Conservation (phyloP, 2,888 invertebrate genomes). For the Nephrotoma flavescens region DNA sequence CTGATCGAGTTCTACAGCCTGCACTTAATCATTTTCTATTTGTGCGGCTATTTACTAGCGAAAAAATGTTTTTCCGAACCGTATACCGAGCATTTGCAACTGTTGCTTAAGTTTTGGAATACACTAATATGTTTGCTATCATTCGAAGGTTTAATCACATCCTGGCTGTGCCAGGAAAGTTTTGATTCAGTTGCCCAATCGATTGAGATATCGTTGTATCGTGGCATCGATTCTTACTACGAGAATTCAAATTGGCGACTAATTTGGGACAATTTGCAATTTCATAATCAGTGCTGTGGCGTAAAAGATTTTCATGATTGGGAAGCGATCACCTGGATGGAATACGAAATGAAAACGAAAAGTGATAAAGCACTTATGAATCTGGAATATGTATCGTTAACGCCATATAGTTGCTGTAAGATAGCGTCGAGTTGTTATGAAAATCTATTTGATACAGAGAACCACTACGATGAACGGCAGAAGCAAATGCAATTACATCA, state of each 20-base stretch:
- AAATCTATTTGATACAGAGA: background rate
- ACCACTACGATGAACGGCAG: background rate
- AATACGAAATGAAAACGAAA: slow-evolving; percentile 7
- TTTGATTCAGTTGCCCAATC: slow-evolving; percentile 4
- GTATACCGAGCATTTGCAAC: slow-evolving; percentile 8
- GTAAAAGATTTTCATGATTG: slow-evolving; percentile 26
- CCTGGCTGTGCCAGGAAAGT: slow-evolving; percentile 6
- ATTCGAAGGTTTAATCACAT: slow-evolving; percentile 4
- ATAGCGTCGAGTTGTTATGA: slow-evolving; percentile 8
- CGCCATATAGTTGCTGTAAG: slow-evolving; percentile 14
- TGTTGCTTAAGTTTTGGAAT: slow-evolving; percentile 12
- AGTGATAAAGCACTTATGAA: background rate
- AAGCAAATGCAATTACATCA: background rate
- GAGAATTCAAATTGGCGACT: slow-evolving; percentile 27
- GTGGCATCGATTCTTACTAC: slow-evolving; percentile 27
- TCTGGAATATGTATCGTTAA: slow-evolving; percentile 7
- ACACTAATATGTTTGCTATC: slow-evolving; percentile 10
- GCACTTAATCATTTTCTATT: slow-evolving; percentile 10
- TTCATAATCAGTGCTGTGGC: slow-evolving; percentile 26
- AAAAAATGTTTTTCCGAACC: slow-evolving; percentile 7
- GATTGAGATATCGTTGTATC: slow-evolving; percentile 19
- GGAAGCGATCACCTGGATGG: slow-evolving; percentile 13
- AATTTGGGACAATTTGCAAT: slow-evolving; percentile 27
- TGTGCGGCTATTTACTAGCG: slow-evolving; percentile 9
- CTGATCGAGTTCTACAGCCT: slow-evolving; percentile 10